These are phyloP conservation scores for Pantherophis alleghaniensis DNA, from an alignment of 2,797 vertebrate species.

Conservation along the genomic window DNA sequence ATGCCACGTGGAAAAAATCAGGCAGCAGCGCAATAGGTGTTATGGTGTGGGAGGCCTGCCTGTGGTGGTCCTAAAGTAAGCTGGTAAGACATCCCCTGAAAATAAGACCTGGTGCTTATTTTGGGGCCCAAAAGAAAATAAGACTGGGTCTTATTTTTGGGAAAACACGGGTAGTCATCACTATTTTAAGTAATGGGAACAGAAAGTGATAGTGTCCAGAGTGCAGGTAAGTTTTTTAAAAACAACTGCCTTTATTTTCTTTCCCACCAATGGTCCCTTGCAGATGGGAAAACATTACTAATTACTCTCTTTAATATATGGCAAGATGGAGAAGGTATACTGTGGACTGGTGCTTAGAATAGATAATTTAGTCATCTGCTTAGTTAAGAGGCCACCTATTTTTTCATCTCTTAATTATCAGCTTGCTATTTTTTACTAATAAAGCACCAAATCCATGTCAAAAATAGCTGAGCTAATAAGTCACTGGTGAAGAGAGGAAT, in stretches of 20 bases:
- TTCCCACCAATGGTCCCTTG: not conserved
- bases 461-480: not conserved
- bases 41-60: too few relatives aligned
- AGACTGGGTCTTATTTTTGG: too few relatives aligned
- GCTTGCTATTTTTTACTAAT: not conserved
- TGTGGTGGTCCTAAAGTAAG: too few relatives aligned
- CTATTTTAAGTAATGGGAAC: not conserved
- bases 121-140: too few relatives aligned
- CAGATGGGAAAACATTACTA: not conserved
- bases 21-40: too few relatives aligned
- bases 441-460: not conserved
- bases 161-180: not conserved
- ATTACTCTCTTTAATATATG: not conserved
- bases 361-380: not conserved
- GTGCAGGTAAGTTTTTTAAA: not conserved
- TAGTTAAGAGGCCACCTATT: not conserved
- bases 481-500: not conserved
- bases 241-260: not conserved
- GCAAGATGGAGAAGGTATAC: not conserved
- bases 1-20: too few relatives aligned
- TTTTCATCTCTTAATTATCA: not conserved
- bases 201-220: not conserved
- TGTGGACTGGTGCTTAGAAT: not conserved
- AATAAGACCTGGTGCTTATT: too few relatives aligned
- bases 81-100: too few relatives aligned